Evolutionary conservation across 2,113 vertebrate genomes (phyloP), one percentile per base, ranked within the genome.

Genomic region (Polypterus bichir): DNA sequence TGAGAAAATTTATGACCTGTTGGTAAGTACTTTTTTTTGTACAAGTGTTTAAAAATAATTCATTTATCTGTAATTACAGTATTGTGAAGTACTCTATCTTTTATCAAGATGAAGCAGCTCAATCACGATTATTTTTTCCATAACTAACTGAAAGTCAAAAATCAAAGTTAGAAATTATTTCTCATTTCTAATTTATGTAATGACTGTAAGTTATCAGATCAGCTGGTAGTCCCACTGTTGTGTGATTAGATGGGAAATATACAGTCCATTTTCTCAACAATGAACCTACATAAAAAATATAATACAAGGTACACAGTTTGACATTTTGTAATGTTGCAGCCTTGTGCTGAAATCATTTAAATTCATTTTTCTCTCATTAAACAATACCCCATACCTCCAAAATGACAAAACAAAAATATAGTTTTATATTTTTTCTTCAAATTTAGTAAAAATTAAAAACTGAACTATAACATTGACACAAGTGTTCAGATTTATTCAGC

Each of bases 1-100:
- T 64, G 74, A 78, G 57, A 76, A 76, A 74, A 71, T 76, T 49
- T 76, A 71, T 7, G 76, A 77, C 59, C 68, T 77, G 44, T 62
- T 77, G 70, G 76, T 76, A 68, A 71, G 76, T 68, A 49, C 10
- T 59, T 59, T 6, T 27, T 46, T 46, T 44, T 53, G 6, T 48
- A 4, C 9, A 51, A 9, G 48, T 44, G 51, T 48, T 59, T 60
- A 49, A 11, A 49, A 60, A 60, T 60, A 27, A 27, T 27, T 27
- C 27, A 27, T 27, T 27, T 27, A 27, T 27, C 27, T 27, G 27
- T 27, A 27, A 27, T 27, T 27, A 27, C 27, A 27, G 27, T 27
- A 27, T 27, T 27, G 27, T 27, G 27, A 27, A 27, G 45, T 44
- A 6, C 46, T 44, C 9, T 44, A 4, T 54, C 9, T 54, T 54